Base-by-base conservation (phyloP, 2,113 vertebrate genomes). In the Oreochromis tanganicae region DNA sequence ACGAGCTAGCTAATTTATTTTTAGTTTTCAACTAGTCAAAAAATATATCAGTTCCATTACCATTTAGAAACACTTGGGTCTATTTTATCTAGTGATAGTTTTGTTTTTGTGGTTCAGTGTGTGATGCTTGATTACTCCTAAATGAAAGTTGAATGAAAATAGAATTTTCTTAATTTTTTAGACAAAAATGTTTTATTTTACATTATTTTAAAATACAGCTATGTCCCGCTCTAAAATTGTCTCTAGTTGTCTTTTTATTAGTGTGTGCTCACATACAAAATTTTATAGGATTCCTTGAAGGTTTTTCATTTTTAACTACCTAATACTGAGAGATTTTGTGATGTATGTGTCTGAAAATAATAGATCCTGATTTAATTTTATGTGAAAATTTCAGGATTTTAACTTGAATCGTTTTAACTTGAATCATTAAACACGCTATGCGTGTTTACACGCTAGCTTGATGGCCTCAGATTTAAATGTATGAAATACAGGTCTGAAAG, bases 151-250 rank as follows among this genome's bases (percentile, higher is more conserved):
- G 56, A 2, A 29, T 29, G 13, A 57, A 57, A 29, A 57, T 57
- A 29, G 2, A 8, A 29, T 16, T 57, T 57, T 16, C 2, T 57
- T 57, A 14, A 57, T 57, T 57, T 57, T 57, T 57, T 13, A 57
- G 56, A 29, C 12, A 29, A 29, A 29, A 16, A 9, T 57, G 24
- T 57, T 57, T 57, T 29, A 57, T 57, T 57, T 57, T 16, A 29
- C 13, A 16, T 29, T 57, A 57, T 16, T 57, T 59, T 59, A 16
- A 29, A 59, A 59, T 29, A 57, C 24, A 38, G 9, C 9, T 38
- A 57, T 59, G 56, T 29, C 13, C 0, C 0, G 1, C 24, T 57
- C 56, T 57, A 57, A 8, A 24, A 29, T 57, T 29, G 56, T 29
- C 56, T 59, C 13, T 59, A 16, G 13, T 9, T 5, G 56, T 59